Conservation (phyloP, 1,140 invertebrate species). For the Pentalonia nigronervosa region DNA sequence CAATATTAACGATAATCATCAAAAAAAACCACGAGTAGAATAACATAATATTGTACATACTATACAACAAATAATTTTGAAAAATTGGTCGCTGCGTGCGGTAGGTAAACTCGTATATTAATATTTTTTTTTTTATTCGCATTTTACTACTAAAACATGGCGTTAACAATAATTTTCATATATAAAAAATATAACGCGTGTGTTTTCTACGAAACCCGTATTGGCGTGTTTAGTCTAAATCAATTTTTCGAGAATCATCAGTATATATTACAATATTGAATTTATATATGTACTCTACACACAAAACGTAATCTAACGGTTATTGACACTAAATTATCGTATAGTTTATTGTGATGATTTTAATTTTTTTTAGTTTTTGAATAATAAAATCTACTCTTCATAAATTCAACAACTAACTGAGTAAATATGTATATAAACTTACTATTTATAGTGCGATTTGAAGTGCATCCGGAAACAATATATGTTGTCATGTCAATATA, state of each 20-base stretch:
- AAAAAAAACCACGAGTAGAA: not conserved
- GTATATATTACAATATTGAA: constrained; percentile 16
- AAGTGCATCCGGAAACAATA: not conserved
- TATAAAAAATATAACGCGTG: not conserved
- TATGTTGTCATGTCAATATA: too few species aligned
- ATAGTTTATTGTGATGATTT: not conserved
- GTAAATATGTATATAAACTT: not conserved
- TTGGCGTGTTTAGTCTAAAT: constrained; percentile 46
- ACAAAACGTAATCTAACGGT: constrained; percentile 5
- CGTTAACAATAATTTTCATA: constrained; percentile 35
- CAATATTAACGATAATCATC: not conserved
- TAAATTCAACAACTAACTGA: not conserved
- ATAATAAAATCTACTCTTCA: not conserved
- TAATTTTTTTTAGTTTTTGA: not conserved
- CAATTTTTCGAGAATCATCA: constrained; percentile 37
- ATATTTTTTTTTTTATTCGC: not conserved
- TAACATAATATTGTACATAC: not conserved
- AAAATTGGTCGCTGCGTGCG: constrained; percentile 37
- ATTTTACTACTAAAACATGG: constrained; percentile 30
- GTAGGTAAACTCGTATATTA: not conserved
- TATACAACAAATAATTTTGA: not conserved
- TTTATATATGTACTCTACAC: not conserved
- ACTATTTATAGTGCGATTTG: not conserved
- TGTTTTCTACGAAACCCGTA: constrained; percentile 41
- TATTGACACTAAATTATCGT: not conserved